Evolutionary conservation across 2,113 vertebrate species (phyloP).

Genomic region (Phylloscopus trochilus): DNA sequence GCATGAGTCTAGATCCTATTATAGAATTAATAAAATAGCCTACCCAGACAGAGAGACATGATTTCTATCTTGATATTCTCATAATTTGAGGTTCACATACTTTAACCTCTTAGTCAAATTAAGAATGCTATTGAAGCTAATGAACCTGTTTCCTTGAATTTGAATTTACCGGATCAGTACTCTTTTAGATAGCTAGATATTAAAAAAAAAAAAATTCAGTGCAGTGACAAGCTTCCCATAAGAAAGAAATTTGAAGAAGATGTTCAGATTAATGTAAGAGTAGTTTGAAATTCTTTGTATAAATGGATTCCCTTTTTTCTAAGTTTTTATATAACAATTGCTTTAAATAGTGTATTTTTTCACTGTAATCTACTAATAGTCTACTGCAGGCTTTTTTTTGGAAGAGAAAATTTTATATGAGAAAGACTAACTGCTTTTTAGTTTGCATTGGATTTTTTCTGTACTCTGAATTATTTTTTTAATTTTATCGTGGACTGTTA

Average conservation of each 20-base stretch:
- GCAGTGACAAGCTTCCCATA: background rate
- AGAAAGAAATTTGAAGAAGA: background rate
- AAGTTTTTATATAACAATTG: background rate
- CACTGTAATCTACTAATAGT: background rate
- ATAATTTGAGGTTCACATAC: constrained; percentile 21
- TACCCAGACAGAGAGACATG: constrained; percentile 41
- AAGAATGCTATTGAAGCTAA: constrained; percentile 15
- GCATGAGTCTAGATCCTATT: constrained; percentile 7
- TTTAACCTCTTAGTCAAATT: constrained; percentile 49
- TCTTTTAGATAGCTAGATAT: background rate
- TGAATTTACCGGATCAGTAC: constrained; percentile 40
- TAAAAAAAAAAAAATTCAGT: background rate
- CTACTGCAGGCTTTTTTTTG: background rate
- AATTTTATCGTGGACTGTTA: background rate
- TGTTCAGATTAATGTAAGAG: background rate
- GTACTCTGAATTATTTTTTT: background rate
- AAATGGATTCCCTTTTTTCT: background rate
- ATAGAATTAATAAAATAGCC: constrained; percentile 18
- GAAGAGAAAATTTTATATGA: background rate
- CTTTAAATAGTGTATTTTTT: background rate
- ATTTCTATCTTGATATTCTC: constrained; percentile 33
- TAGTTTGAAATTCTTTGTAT: background rate
- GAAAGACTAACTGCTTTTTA: background rate
- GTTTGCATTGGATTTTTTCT: background rate
- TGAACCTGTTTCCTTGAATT: constrained; percentile 51